Evolutionary conservation across 2,888 invertebrate species (phyloP).

Genomic region (Troilus luridus): DNA sequence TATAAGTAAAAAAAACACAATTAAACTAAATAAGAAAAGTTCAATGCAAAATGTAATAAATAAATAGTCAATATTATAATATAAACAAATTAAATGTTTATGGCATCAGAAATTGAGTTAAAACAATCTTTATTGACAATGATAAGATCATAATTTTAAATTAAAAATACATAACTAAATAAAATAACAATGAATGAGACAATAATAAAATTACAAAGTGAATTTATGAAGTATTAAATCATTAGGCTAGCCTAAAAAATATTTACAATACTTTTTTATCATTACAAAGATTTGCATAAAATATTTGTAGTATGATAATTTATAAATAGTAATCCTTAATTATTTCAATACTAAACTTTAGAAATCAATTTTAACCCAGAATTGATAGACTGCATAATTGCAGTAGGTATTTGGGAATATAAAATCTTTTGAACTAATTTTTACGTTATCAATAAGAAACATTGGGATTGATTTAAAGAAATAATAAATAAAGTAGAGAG

Average conservation of each 20-base stretch:
- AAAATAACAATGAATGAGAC: background rate
- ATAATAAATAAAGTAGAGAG: background rate
- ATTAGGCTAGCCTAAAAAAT: background rate
- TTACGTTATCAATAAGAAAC: background rate
- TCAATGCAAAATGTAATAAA: background rate
- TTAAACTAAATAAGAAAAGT: background rate
- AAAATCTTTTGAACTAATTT: background rate
- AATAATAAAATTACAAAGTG: background rate
- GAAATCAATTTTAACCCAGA: background rate
- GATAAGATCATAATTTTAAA: background rate
- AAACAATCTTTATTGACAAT: background rate
- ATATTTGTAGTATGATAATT: background rate
- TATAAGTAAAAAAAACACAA: background rate
- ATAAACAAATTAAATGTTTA: constrained; percentile 16
- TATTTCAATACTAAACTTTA: background rate
- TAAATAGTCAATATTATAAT: background rate
- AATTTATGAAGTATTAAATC: background rate
- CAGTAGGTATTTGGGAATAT: background rate
- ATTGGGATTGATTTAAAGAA: background rate
- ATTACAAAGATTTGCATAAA: background rate
- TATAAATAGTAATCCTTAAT: background rate
- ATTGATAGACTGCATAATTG: background rate
- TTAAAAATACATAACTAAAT: background rate
- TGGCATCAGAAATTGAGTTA: background rate
- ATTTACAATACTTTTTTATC: background rate